Base-by-base conservation (phyloP, 2,888 invertebrate species). In the Andricus curvator region DNA sequence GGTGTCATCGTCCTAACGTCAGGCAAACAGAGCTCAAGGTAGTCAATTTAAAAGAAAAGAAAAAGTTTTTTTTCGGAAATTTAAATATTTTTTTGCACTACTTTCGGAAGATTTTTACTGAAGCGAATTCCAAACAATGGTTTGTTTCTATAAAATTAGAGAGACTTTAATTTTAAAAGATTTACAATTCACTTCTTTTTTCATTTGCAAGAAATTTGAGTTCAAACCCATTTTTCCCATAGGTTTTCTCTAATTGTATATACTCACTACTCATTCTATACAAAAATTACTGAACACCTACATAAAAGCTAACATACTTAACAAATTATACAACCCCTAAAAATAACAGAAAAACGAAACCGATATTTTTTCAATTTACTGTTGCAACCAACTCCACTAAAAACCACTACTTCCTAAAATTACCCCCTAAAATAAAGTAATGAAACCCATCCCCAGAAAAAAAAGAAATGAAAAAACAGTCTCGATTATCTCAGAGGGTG, bases 1-100 rank as follows among this genome's bases (percentile, higher is more conserved):
- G 78, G 81, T 84, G 82, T 82, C 84, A 81, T 81, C 79, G 83
- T 83, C 62, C 62, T 29, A 62, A 62, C 25, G 25, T 15, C 25
- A 62, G 25, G 62, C 25, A n/a, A 62, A 62, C 62, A 62, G 15
- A 62, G 62, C 15, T 22, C 15, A 62, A 25, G 25, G 62, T 62
- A 25, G 62, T 25, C 25, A 62, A 62, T 62, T 62, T 25, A 4
- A 62, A 25, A 1, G 6, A 15, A 5, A 62, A 25, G 13, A 25
- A 25, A 22, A 60, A n/a, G 22, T 13, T 13, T 22, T 60, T 60
- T 20, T n/a, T n/a, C 1, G 1, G 20, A 51, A 51, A 51, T 51
- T 20, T 51, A 6, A 20, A 51, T 20, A 20, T 20, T 17, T 48
- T 17, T 4, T 48, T 48, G 17, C 17, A 5, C 48, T 17, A 48